Base-by-base conservation (phyloP, 2,888 invertebrate genomes). In the Ormyrus nitidulus region DNA sequence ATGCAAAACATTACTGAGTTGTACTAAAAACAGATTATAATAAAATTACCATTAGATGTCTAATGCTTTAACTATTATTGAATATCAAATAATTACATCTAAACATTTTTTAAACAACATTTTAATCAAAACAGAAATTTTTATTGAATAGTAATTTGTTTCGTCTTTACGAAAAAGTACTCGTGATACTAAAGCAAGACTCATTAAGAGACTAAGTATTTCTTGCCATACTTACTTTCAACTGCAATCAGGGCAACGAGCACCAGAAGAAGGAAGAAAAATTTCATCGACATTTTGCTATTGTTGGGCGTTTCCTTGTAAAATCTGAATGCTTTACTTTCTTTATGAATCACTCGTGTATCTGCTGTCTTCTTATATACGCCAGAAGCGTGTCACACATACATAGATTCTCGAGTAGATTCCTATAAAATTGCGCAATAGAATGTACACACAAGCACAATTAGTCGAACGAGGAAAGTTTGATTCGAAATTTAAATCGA, bases 161-260 rank as follows among this genome's bases (percentile, higher is more conserved):
- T 19, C 19, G 19, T 19, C 19, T 19, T 19, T 19, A 19, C 19
- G 19, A 19, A 19, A 19, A 19, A 19, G 19, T 1, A 1, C 19
- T 19, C 19, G 0, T 19, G 19, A 19, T 19, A 19, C 19, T 1
- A 19, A 19, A 19, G 19, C 19, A 19, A 19, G 19, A 1, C 19
- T 19, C 19, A 19, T 19, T 19, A 19, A 19, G 1, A 1, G 19
- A n/a, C 11, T 58, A 58, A 13, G 13, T 5, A 0, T 58, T 0
- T 13, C 11, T 58, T 58, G 6, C 19, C 13, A 58, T 6, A 68
- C 68, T 68, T 54, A 68, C 68, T 19, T 19, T 68, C 53, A n/a
- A 34, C n/a, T 48, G 48, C n/a, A 9, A 68, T 68, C 1, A 68
- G 53, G 34, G 68, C 34, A 34, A 68, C 68, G 34, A 68, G 8